phyloP scores from a whole-genome alignment of 2,888 invertebrate species.

The Chaitophorus viminalis region DNA sequence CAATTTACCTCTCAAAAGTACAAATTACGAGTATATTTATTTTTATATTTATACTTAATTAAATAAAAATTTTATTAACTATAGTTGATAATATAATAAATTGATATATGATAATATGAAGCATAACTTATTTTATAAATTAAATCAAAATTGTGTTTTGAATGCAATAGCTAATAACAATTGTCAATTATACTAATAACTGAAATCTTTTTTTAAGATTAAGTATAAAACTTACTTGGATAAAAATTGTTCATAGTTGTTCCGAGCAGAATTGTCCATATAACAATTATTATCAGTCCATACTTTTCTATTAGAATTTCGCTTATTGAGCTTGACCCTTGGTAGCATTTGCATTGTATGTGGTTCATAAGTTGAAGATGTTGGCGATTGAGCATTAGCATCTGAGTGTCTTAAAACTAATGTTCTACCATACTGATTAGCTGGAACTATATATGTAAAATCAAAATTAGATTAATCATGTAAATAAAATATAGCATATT shows the following conservation, averaged over 20 bases:
- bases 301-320: not conserved
- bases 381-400: not conserved
- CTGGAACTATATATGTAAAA: not conserved
- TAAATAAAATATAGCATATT: too few species aligned
- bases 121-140: not conserved
- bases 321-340: constrained; percentile 37
- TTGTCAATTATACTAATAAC: not conserved
- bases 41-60: too few species aligned
- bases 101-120: not conserved
- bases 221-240: constrained; percentile 35
- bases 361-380: constrained; percentile 16
- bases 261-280: constrained; percentile 41
- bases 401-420: constrained; percentile 7
- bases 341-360: not conserved
- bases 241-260: constrained; percentile 54
- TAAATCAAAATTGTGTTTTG: not conserved
- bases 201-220: not conserved
- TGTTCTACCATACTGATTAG: constrained; percentile 16
- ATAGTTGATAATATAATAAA: not conserved
- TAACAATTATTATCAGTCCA: constrained; percentile 15
- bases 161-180: not conserved
- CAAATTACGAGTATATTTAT: too few species aligned
- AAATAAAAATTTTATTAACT: too few species aligned
- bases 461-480: not conserved
- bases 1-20: too few species aligned